A percentile compares a stretch with the other conserved stretches of the same genome.
Conservation (phyloP, 2,888 invertebrate species). For the Heliconius cydno region DNA sequence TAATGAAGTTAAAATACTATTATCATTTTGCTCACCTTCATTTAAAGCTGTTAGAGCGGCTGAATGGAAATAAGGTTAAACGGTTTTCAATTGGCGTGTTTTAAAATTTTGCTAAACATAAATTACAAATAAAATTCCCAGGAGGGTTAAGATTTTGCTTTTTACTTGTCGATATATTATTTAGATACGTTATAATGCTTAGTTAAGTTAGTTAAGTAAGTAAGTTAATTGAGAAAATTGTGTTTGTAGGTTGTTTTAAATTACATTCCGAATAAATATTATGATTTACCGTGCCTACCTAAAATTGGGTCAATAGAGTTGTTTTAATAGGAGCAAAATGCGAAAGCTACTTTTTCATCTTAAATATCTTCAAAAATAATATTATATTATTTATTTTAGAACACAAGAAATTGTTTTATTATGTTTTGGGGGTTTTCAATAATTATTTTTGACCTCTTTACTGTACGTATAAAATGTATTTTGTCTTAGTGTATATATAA, state of each 20-base stretch:
- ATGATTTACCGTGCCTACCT: neutral
- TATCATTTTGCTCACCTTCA: conserved; percentile 19
- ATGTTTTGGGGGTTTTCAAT: neutral
- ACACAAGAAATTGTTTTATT: neutral
- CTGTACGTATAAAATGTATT: neutral
- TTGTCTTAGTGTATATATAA: neutral
- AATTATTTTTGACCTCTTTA: conserved; percentile 7
- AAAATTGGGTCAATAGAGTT: conserved; percentile 5
- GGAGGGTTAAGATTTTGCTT: neutral
- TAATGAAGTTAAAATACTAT: conserved; percentile 26
- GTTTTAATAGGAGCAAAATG: conserved; percentile 14
- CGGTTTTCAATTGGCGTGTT: conserved; percentile 6
- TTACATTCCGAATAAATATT: conserved; percentile 12
- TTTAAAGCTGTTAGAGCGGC: conserved; percentile 8
- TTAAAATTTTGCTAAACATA: conserved; percentile 6
- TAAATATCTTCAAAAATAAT: conserved; percentile 11
- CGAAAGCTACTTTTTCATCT: conserved; percentile 17
- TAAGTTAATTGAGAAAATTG: neutral
- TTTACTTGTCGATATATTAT: neutral
- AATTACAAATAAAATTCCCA: neutral
- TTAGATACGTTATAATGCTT: neutral
- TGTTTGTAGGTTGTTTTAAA: conserved; percentile 12
- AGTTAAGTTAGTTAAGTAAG: too few relatives aligned
- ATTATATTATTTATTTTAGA: conserved; percentile 2
- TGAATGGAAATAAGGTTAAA: conserved; percentile 21